Percentiles rank a stretch among this genome's conserved stretches.
phyloP scores from a whole-genome alignment of 2,113 vertebrate species.

The Collichthys lucidus region DNA sequence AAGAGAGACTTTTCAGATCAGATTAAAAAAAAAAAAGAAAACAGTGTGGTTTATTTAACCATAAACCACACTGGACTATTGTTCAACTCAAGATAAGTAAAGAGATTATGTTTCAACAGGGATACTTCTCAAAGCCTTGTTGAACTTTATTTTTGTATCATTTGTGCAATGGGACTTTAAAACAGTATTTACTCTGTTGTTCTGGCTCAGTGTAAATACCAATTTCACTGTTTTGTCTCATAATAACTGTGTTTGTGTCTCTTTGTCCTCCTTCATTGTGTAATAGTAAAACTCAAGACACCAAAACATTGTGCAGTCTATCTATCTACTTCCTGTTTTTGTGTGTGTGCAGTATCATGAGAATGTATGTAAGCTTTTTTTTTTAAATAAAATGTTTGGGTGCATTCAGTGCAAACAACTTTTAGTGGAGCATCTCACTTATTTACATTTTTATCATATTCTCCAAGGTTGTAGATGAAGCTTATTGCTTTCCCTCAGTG shows the following conservation, averaged over 20 bases:
- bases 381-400: too few relatives aligned
- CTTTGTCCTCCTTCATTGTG: neutral
- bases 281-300: neutral
- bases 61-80: slow-evolving; percentile 12
- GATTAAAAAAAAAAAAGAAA: slow-evolving; percentile 22
- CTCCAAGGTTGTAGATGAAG: neutral
- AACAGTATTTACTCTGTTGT: neutral
- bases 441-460: neutral
- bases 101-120: slow-evolving; percentile 33
- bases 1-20: slow-evolving; percentile 44
- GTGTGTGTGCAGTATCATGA: too few relatives aligned
- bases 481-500: neutral
- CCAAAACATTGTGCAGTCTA: neutral
- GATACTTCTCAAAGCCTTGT: slow-evolving; percentile 7
- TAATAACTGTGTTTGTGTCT: neutral
- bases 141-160: slow-evolving; percentile 2
- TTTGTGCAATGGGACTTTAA: neutral
- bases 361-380: too few relatives aligned
- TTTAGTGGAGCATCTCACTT: neutral
- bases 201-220: neutral
- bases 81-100: neutral
- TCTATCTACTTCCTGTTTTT: too few relatives aligned
- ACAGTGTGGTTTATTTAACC: slow-evolving; percentile 24
- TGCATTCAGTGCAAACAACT: too few relatives aligned
- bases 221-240: slow-evolving; percentile 15